Evolutionary conservation across 2,113 vertebrate species (phyloP).

Genomic region (Oreochromis niloticus): DNA sequence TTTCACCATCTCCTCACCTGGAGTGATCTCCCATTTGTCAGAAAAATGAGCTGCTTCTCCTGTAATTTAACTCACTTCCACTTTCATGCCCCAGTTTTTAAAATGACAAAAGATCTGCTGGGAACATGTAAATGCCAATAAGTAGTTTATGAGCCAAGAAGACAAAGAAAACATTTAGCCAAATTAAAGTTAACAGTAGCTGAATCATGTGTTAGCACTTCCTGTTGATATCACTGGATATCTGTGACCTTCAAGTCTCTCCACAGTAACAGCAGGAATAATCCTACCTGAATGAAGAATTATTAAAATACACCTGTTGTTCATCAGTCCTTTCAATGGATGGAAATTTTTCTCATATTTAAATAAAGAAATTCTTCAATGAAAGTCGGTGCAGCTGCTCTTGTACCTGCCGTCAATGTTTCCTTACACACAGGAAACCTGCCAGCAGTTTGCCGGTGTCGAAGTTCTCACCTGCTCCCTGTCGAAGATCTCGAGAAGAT

Average conservation of each 20-base stretch:
- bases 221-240: background rate
- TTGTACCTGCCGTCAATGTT: background rate
- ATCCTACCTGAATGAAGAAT: background rate
- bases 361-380: background rate
- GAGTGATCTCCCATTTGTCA: background rate
- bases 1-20: background rate
- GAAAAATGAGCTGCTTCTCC: background rate
- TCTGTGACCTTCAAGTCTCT: background rate
- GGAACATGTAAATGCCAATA: background rate
- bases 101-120: no score
- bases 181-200: background rate
- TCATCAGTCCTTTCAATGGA: background rate
- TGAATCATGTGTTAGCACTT: background rate
- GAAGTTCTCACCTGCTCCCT: conserved; percentile 79
- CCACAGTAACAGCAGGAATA: background rate
- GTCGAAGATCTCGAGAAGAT: conserved; percentile 88
- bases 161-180: background rate
- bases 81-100: background rate
- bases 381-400: background rate
- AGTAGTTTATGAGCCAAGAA: background rate
- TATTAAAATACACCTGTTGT: background rate
- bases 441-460: background rate
- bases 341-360: background rate
- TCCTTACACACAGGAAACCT: background rate
- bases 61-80: background rate